phyloP scores from a whole-genome alignment of 2,797 vertebrate genomes.

The Limosa lapponica region DNA sequence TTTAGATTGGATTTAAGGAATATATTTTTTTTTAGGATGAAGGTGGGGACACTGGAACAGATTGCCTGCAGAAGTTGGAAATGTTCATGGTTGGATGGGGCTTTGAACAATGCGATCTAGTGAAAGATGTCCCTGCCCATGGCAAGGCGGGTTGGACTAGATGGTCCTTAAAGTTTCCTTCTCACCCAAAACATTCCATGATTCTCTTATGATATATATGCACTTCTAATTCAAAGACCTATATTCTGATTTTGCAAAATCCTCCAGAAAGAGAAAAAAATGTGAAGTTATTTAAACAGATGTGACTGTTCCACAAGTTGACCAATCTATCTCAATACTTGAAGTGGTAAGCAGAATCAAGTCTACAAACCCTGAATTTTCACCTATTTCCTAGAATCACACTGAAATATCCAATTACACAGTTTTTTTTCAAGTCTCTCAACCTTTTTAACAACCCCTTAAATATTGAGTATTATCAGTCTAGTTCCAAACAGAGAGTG shows the following conservation, averaged over 20 bases:
- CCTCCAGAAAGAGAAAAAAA: neutral
- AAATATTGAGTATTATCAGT: neutral
- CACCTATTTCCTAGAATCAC: neutral
- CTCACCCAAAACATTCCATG: neutral
- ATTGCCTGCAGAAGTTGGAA: neutral
- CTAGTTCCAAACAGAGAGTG: neutral
- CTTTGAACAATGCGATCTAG: neutral
- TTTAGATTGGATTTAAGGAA: neutral
- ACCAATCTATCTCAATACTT: neutral
- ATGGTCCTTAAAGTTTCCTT: neutral
- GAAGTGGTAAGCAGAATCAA: neutral
- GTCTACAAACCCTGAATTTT: neutral
- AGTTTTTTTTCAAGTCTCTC: neutral
- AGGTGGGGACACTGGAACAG: neutral
- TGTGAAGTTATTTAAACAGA: neutral
- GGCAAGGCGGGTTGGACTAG: neutral
- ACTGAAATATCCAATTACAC: neutral
- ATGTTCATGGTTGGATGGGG: neutral
- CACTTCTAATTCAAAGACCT: neutral
- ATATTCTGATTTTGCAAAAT: neutral
- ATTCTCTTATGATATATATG: neutral
- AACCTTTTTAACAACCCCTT: neutral
- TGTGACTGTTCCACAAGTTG: neutral
- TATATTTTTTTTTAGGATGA: neutral
- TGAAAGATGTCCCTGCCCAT: too few species aligned